Percentiles rank a stretch among this genome's conserved stretches.
phyloP scores from a whole-genome alignment of 2,888 invertebrate species.

The Eubasilissa splendida region DNA sequence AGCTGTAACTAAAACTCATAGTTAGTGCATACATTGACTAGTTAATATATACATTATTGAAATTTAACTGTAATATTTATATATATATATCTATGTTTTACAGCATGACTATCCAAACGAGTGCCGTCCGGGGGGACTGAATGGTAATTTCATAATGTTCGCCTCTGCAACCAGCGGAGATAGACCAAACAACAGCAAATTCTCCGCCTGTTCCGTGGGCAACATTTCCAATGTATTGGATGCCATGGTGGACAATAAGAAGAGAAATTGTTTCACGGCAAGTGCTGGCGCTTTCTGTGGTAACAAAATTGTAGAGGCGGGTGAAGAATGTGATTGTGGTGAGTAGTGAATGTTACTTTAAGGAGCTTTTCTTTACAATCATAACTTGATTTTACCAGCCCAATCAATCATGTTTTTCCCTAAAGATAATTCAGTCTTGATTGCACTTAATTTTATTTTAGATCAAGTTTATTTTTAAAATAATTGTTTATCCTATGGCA shows the following conservation, averaged over 20 bases:
- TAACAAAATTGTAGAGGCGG: conserved; percentile 97
- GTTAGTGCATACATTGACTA: too few relatives aligned
- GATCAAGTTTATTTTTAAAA: too few relatives aligned
- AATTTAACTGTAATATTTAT: background rate
- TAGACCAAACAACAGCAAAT: conserved; percentile 97
- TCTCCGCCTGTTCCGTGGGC: conserved; percentile 94
- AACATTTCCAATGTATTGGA: conserved; percentile 96
- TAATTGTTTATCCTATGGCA: too few relatives aligned
- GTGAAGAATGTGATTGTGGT: conserved; percentile 98
- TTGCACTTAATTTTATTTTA: too few relatives aligned
- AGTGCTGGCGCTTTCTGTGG: conserved; percentile 97
- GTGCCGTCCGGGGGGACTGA: conserved; percentile 90
- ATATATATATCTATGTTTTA: conserved; percentile 53
- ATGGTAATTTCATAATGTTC: conserved; percentile 99
- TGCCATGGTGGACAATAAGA: conserved; percentile 91
- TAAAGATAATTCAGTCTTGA: too few relatives aligned
- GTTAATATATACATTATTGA: too few relatives aligned
- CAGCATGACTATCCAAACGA: conserved; percentile 96
- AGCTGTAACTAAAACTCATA: too few relatives aligned
- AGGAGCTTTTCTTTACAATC: too few relatives aligned
- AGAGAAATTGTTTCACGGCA: conserved; percentile 93
- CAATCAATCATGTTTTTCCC: too few relatives aligned
- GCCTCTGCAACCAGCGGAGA: conserved; percentile 99
- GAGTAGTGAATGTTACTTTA: conserved; percentile 42
- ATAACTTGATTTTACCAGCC: too few relatives aligned